Base-by-base conservation (phyloP, 2,888 invertebrate species). In the Teleogryllus oceanicus region DNA sequence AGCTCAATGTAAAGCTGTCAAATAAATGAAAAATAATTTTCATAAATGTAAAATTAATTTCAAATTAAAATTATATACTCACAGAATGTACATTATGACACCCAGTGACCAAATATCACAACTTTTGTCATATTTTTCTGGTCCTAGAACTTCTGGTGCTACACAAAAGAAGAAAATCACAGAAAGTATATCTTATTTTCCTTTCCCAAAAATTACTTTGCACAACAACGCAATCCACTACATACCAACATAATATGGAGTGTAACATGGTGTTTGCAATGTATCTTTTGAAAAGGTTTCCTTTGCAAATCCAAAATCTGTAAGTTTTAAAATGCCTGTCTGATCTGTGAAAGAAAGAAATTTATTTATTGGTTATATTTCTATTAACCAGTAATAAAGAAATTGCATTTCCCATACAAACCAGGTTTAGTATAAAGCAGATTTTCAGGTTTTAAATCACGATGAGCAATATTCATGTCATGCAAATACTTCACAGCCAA, bases 71-170 rank as follows among this genome's bases (percentile, higher is more conserved):
- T 50, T 62, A 78, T 83, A 78, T 83, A 90, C 93, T 92, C 88
- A 94, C 89, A 99, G 89, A 85, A 99, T 99, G 87, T 99, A 99
- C 97, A 98, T 99, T 82, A 99, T 99, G 50, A 99, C 99, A 37
- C 99, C 99, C 81, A 99, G 89, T 0, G 98, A 98, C 99, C 99
- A 99, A 86, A 99, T 94, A 90, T 99, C 99, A 89, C 99, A 99
- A 83, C 97, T 97, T 87, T 97, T 98, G 89, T 99, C 99, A 86
- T 99, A 99, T 86, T 97, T 98, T 87, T 97, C 97, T 10, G 98
- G 96, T 2, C 98, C 98, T 79, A 99, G 89, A 10, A 99, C 97
- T 91, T 98, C 92, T 21, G 93, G 92, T 79, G 92, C 92, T 91
- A 75, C 20, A 78, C 62, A 80, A 80, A 74, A 49, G 78, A 79